phyloP scores from a whole-genome alignment of 1,140 invertebrate genomes.

The Drosophila saltans region DNA sequence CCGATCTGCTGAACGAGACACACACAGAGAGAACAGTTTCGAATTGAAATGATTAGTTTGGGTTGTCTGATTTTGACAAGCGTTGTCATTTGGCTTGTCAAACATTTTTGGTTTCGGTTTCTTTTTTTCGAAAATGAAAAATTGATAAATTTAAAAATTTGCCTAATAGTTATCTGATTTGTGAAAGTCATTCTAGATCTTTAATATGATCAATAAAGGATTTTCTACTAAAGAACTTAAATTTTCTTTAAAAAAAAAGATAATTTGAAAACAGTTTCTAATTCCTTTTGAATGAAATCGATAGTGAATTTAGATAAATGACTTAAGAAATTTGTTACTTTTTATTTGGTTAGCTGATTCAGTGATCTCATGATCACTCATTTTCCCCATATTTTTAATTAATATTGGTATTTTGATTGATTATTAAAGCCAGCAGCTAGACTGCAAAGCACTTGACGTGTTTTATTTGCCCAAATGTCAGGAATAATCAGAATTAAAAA shows the following conservation, averaged over 20 bases:
- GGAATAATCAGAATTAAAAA: constrained; percentile 48
- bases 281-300: too few species aligned
- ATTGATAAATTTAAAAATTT: constrained; percentile 64
- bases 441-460: background rate
- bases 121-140: constrained; percentile 56
- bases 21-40: background rate
- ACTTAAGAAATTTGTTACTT: background rate
- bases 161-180: constrained; percentile 33
- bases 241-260: too few species aligned
- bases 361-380: background rate
- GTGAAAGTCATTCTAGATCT: background rate
- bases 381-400: background rate
- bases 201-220: too few species aligned
- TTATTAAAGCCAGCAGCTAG: constrained; percentile 11
- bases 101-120: constrained; percentile 69
- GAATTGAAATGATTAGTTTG: constrained; percentile 75
- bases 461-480: constrained; percentile 39
- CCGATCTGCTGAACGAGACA: constrained; percentile 37
- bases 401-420: constrained; percentile 42
- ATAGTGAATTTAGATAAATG: background rate
- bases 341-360: background rate
- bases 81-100: constrained; percentile 76
- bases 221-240: too few species aligned
- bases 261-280: too few species aligned
- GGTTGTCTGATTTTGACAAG: constrained; percentile 73